phyloP scores from a whole-genome alignment of 2,113 vertebrate species.

The Loxodonta africana region DNA sequence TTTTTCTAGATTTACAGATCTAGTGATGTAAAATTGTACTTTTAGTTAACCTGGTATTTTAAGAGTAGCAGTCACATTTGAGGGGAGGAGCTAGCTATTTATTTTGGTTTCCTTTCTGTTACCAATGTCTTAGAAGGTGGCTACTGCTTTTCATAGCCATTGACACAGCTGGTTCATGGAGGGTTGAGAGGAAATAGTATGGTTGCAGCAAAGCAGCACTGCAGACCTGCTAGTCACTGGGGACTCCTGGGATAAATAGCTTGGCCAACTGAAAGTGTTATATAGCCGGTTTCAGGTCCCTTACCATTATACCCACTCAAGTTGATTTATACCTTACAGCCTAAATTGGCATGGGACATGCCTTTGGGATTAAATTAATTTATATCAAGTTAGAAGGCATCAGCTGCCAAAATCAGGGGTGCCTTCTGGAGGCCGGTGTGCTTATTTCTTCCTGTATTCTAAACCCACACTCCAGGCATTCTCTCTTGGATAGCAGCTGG shows the following conservation, averaged over 20 bases:
- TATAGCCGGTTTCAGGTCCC: neutral
- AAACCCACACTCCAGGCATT: conserved; percentile 43
- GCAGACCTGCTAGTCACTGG: neutral
- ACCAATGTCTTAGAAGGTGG: neutral
- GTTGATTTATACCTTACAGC: conserved; percentile 66
- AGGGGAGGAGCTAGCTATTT: neutral
- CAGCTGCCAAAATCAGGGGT: conserved; percentile 66
- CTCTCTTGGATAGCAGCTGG: conserved; percentile 63
- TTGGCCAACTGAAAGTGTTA: conserved; percentile 37
- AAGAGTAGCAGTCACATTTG: neutral
- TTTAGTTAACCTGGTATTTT: neutral
- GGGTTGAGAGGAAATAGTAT: neutral
- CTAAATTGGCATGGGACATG: conserved; percentile 61
- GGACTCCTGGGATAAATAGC: neutral
- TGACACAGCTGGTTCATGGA: neutral
- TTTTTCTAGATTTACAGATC: neutral
- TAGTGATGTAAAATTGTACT: neutral
- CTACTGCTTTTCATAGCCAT: neutral
- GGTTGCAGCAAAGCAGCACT: neutral
- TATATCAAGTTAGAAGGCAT: conserved; percentile 72
- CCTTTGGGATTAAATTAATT: conserved; percentile 79
- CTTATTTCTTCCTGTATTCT: conserved; percentile 24
- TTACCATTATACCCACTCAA: conserved; percentile 29
- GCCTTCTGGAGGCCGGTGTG: conserved; percentile 64
- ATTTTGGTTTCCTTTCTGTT: neutral